Conservation (phyloP, 2,113 vertebrate species). For the Silurus glanis region DNA sequence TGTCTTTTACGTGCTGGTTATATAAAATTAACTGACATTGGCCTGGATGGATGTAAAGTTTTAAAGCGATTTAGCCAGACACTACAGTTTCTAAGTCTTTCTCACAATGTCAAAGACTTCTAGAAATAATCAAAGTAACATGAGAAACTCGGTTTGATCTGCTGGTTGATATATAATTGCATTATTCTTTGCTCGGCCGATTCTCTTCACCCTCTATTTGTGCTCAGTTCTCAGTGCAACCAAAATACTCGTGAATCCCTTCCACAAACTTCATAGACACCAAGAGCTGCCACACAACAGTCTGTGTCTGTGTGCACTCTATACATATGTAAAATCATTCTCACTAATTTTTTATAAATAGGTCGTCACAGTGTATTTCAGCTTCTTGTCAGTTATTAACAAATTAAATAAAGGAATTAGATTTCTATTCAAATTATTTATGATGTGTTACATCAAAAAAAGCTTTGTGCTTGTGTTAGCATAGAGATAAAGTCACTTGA, state of each 20-base stretch:
- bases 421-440: background rate
- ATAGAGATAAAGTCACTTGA: background rate
- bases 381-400: background rate
- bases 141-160: background rate
- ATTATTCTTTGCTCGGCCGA: background rate
- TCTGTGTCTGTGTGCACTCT: background rate
- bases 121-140: background rate
- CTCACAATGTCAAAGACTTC: background rate
- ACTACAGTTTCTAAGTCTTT: background rate
- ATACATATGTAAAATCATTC: background rate
- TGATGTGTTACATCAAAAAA: background rate
- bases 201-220: background rate
- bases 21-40: background rate
- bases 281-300: background rate
- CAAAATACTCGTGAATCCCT: background rate
- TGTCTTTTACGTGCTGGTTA: background rate
- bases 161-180: constrained; percentile 1
- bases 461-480: background rate
- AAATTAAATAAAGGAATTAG: background rate
- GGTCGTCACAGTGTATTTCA: background rate
- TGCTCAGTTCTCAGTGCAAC: background rate
- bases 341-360: background rate
- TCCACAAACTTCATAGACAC: background rate
- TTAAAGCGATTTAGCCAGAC: background rate
- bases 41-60: background rate